Conservation (phyloP, 2,797 vertebrate species). For the Chelidonichthys spinosus region DNA sequence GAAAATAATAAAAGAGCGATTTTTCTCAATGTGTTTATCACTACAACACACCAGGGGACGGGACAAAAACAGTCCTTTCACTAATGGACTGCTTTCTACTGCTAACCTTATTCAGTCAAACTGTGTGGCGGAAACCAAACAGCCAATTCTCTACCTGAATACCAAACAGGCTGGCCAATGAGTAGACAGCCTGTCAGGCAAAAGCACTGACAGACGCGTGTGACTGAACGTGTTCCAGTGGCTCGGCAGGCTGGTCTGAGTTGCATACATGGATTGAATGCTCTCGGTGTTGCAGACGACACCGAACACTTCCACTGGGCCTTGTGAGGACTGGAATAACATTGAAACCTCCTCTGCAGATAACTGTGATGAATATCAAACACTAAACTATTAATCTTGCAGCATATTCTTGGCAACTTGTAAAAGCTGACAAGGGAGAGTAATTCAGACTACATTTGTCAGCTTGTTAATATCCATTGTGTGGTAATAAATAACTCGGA, state of each 20-base stretch:
- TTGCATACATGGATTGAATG: background rate
- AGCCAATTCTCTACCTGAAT: slow-evolving; percentile 58
- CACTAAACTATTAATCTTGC: background rate
- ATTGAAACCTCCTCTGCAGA: slow-evolving; percentile 1
- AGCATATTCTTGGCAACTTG: background rate
- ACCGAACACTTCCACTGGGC: background rate
- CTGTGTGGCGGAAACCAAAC: slow-evolving; percentile 42
- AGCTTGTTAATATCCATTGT: background rate
- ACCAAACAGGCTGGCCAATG: slow-evolving; percentile 51
- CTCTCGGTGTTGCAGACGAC: background rate
- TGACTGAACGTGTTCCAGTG: slow-evolving; percentile 24
- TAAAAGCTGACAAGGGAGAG: background rate
- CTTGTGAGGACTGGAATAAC: background rate
- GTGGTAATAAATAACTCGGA: background rate
- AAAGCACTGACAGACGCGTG: slow-evolving; percentile 37
- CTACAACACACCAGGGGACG: slow-evolving; percentile 33
- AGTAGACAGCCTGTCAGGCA: slow-evolving; percentile 40
- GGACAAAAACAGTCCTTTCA: slow-evolving; percentile 37
- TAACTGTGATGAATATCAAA: background rate
- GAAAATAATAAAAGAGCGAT: background rate
- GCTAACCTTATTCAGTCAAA: slow-evolving; percentile 67
- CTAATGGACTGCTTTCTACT: slow-evolving; percentile 58
- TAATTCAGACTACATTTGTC: background rate
- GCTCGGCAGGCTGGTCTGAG: slow-evolving; percentile 1
- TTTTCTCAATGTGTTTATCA: slow-evolving; percentile 24